Evolutionary conservation across 1,140 invertebrate species (phyloP).

Genomic region (Zaprionus gabonicus): DNA sequence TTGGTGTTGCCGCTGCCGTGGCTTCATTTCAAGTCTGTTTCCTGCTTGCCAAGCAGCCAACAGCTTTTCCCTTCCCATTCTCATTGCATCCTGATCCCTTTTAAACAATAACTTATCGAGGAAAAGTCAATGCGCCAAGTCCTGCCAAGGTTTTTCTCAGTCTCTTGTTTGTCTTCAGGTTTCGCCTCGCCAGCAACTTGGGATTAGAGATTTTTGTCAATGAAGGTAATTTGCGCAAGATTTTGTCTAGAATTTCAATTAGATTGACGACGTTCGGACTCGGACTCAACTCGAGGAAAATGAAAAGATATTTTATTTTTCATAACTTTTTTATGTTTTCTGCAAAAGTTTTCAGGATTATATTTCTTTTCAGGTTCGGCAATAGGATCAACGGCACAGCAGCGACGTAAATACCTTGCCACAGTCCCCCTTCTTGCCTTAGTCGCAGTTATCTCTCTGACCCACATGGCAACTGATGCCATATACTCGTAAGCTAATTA

Average conservation of each 20-base stretch:
- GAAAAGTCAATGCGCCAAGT: constrained; percentile 28
- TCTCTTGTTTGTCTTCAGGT: constrained; percentile 54
- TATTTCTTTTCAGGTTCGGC: constrained; percentile 3
- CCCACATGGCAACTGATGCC: constrained; percentile 24
- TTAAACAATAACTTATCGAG: constrained; percentile 57
- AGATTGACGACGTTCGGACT: constrained; percentile 75
- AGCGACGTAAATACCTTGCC: neutral
- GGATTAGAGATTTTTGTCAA: constrained; percentile 84
- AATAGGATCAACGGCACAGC: constrained; percentile 4
- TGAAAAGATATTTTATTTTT: neutral
- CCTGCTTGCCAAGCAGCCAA: constrained; percentile 17
- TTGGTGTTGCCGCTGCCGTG: constrained; percentile 1
- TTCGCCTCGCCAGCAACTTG: constrained; percentile 47
- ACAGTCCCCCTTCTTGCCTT: neutral
- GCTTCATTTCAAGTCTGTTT: constrained; percentile 56
- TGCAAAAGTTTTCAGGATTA: constrained; percentile 34
- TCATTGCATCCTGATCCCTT: neutral
- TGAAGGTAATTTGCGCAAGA: constrained; percentile 83
- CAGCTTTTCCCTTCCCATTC: neutral
- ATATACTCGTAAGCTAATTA: constrained; percentile 22
- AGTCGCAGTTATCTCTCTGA: constrained; percentile 19
- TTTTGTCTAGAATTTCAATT: constrained; percentile 84
- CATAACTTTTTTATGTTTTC: constrained; percentile 20
- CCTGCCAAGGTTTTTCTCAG: constrained; percentile 8
- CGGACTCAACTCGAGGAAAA: neutral